Conservation (phyloP, 2,888 invertebrate genomes). For the Stegana nigrithorax region DNA sequence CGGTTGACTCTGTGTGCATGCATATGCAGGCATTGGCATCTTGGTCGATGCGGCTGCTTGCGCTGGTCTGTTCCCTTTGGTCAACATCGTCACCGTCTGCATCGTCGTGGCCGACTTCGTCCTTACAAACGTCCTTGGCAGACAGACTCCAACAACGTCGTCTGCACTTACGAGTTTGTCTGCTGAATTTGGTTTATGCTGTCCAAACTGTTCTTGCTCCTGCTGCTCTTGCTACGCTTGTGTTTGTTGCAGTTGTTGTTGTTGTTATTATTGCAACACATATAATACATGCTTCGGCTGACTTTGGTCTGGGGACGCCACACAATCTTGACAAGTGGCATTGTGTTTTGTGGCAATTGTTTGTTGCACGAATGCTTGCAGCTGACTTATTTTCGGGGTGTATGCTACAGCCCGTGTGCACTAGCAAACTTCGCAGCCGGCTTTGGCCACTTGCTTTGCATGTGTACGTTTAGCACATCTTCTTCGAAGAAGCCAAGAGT, state of each 20-base stretch:
- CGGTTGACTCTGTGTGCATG: neutral
- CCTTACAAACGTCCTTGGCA: slow-evolving; percentile 47
- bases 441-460: neutral
- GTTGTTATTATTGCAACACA: neutral
- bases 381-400: neutral
- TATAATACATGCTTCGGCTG: neutral
- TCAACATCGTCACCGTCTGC: slow-evolving; percentile 43
- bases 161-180: slow-evolving; percentile 6
- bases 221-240: neutral
- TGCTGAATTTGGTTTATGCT: neutral
- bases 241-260: neutral
- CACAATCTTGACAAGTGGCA: slow-evolving; percentile 25
- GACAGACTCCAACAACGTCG: slow-evolving; percentile 21
- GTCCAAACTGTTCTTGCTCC: slow-evolving; percentile 4
- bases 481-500: slow-evolving; percentile 12
- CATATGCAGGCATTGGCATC: slow-evolving; percentile 11
- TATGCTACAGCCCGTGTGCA: neutral
- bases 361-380: neutral
- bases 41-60: neutral
- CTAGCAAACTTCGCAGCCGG: neutral
- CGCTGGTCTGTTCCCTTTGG: slow-evolving; percentile 35
- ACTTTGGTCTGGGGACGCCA: neutral
- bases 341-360: slow-evolving; percentile 19
- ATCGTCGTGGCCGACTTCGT: slow-evolving; percentile 5
- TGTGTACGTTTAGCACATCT: neutral